These are phyloP conservation scores for Drosophila quadrilineata DNA, from an alignment of 1,140 invertebrate genomes.

Conservation along the genomic window DNA sequence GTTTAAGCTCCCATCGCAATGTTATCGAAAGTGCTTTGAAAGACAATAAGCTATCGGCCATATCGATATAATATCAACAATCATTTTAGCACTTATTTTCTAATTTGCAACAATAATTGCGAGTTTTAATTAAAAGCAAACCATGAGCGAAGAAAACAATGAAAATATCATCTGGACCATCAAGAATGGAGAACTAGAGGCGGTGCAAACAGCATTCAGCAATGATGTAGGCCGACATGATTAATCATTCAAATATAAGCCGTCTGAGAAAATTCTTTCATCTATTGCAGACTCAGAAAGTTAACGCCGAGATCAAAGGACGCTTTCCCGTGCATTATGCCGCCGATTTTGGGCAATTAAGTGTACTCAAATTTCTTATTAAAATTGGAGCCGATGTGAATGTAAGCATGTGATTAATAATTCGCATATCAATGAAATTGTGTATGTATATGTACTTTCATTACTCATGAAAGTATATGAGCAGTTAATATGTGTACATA, in stretches of 20 bases:
- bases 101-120: conserved; percentile 6
- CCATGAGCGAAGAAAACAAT: conserved; percentile 55
- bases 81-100: conserved; percentile 7
- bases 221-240: conserved; percentile 85
- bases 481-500: neutral
- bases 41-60: neutral
- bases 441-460: neutral
- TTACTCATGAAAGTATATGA: neutral
- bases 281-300: conserved; percentile 84
- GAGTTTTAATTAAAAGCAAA: conserved; percentile 10
- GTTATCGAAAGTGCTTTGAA: neutral
- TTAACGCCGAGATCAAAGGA: conserved; percentile 93
- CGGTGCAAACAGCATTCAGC: conserved; percentile 90
- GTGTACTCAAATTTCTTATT: conserved; percentile 94
- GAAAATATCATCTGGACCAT: conserved; percentile 84
- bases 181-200: conserved; percentile 96
- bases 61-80: conserved; percentile 17
- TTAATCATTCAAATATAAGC: neutral
- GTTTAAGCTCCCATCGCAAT: neutral
- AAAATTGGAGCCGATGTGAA: conserved; percentile 95
- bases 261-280: conserved; percentile 2
- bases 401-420: conserved; percentile 79
- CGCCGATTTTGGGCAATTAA: conserved; percentile 96
- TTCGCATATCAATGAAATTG: neutral
- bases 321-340: conserved; percentile 94